A percentile compares a stretch with the other conserved stretches of the same genome.
Conservation (phyloP, 2,888 invertebrate genomes). For the Cosmia pyralina region DNA sequence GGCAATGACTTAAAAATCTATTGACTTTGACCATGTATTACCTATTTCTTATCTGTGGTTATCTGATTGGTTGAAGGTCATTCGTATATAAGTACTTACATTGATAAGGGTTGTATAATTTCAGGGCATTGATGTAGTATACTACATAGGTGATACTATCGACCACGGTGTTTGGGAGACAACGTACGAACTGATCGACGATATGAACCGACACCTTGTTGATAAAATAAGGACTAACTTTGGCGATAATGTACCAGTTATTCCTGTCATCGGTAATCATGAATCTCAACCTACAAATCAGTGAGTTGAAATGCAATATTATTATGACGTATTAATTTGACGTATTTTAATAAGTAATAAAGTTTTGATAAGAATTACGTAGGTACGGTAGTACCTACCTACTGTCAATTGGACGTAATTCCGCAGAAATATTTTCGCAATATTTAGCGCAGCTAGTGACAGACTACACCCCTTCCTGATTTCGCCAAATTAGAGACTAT, state of each 20-base stretch:
- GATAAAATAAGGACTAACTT: conserved; percentile 89
- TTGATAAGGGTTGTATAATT: conserved; percentile 30
- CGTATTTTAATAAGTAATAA: conserved; percentile 22
- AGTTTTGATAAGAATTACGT: conserved; percentile 5
- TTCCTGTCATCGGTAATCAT: conserved; percentile 95
- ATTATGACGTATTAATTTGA: conserved; percentile 5
- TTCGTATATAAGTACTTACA: not conserved
- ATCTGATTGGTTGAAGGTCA: not conserved
- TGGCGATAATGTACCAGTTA: conserved; percentile 90
- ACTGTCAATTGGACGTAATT: too few species aligned
- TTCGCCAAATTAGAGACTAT: too few species aligned
- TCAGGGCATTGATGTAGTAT: conserved; percentile 92
- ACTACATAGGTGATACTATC: conserved; percentile 96
- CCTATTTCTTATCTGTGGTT: not conserved
- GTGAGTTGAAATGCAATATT: conserved; percentile 87
- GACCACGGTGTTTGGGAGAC: conserved; percentile 98
- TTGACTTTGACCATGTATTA: not conserved
- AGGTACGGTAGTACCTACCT: too few species aligned
- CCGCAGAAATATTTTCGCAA: too few species aligned
- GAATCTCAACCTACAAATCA: conserved; percentile 95
- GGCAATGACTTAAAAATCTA: not conserved
- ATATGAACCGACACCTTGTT: conserved; percentile 89
- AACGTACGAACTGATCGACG: conserved; percentile 91
- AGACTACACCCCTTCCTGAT: too few species aligned
- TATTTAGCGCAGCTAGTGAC: too few species aligned